A percentile compares a stretch with the other conserved stretches of the same genome.
Conservation (phyloP, 2,888 invertebrate species). For the Scelioninae gen. 1 region DNA sequence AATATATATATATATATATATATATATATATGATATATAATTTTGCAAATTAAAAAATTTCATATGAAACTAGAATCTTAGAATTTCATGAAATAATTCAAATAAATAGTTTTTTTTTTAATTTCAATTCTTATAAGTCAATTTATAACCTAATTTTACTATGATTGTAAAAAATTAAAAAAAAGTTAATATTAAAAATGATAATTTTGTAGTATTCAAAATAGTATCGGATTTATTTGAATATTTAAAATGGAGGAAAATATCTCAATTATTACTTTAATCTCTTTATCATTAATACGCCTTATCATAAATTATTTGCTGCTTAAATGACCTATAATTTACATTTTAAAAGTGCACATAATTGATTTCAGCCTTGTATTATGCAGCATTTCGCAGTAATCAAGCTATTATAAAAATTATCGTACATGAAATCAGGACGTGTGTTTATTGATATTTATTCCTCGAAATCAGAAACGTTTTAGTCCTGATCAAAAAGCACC, state of each 20-base stretch:
- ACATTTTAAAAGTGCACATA: conserved; percentile 42
- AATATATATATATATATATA: too few species aligned
- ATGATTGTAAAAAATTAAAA: too few species aligned
- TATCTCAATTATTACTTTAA: conserved; percentile 21
- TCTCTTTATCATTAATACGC: conserved; percentile 10
- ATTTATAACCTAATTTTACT: too few species aligned
- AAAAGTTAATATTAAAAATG: too few species aligned
- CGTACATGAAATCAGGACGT: conserved; percentile 50
- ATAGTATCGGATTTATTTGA: background rate
- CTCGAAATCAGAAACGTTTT: conserved; percentile 62
- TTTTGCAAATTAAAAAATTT: too few species aligned
- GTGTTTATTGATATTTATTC: conserved; percentile 67
- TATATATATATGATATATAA: too few species aligned
- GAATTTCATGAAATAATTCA: too few species aligned
- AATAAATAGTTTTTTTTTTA: too few species aligned
- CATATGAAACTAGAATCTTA: too few species aligned
- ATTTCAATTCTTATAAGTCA: too few species aligned
- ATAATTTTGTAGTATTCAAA: too few species aligned
- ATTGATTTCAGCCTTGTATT: conserved; percentile 45
- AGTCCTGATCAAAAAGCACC: conserved; percentile 57
- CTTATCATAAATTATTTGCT: conserved; percentile 37
- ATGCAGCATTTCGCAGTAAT: conserved; percentile 56
- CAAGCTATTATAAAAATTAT: conserved; percentile 67
- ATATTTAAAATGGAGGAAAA: background rate
- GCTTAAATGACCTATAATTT: conserved; percentile 45